Conservation (phyloP, 2,797 vertebrate genomes). For the Thaleichthys pacificus region DNA sequence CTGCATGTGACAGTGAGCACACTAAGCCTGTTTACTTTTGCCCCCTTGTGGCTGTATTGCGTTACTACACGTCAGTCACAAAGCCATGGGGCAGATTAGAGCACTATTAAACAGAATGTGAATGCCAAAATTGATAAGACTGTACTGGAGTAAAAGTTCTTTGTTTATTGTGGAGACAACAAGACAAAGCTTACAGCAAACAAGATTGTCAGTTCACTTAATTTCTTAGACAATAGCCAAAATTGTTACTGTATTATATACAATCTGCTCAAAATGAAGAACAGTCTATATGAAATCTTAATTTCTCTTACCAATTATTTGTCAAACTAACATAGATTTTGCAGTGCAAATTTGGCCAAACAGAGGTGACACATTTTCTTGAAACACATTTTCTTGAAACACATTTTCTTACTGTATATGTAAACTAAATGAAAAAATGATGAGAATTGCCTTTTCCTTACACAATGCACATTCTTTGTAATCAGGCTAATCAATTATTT, state of each 20-base stretch:
- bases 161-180: slow-evolving; percentile 53
- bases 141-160: slow-evolving; percentile 36
- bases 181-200: slow-evolving; percentile 40
- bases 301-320: slow-evolving; percentile 12
- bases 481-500: too few species aligned
- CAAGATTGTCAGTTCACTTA: slow-evolving; percentile 13
- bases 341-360: neutral
- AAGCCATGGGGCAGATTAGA: slow-evolving; percentile 9
- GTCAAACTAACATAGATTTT: neutral
- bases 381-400: neutral
- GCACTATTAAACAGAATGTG: neutral
- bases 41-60: slow-evolving; percentile 38
- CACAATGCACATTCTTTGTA: neutral
- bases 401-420: neutral
- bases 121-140: slow-evolving; percentile 34
- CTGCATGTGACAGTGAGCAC: neutral
- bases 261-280: slow-evolving; percentile 10
- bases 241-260: neutral
- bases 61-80: slow-evolving; percentile 7
- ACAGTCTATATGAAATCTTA: neutral
- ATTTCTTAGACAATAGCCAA: neutral
- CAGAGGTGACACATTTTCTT: neutral
- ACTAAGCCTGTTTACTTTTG: slow-evolving; percentile 21
- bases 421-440: neutral
- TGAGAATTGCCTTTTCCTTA: neutral